Base-by-base conservation (phyloP, 1,140 invertebrate genomes). In the Oryzaephilus surinamensis region DNA sequence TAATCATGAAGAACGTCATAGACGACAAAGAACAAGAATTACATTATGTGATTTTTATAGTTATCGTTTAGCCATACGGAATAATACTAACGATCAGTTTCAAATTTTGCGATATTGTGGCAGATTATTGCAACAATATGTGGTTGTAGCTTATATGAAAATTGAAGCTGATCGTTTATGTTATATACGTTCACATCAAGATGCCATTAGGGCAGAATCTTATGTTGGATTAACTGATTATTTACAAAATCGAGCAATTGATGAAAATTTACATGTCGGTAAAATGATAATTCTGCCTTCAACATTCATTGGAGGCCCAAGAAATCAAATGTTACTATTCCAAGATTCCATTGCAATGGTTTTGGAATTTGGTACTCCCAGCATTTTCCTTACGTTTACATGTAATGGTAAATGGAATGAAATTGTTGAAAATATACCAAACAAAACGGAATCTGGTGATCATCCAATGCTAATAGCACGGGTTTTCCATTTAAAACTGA, bases 201-300 rank as follows among this genome's bases (percentile, higher is more conserved):
- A 32, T 15, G 10, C n/a, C 10, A 4, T 32, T 4, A 4, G 30
- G 16, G 16, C 4, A 4, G 30, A 32, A 32, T n/a, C 11, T 6
- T 32, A 32, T 2, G 7, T 10, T 2, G 31, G 31, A 16, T 20
- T 32, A 17, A 17, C 12, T 11, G 31, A 32, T 32, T 32, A 32
- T 32, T 20, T 32, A 6, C 5, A 16, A 16, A 32, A 16, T 18
- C 15, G 31, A 2, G 31, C 31, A 12, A 17, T 16, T 16, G 7
- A 2, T 3, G 31, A 32, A 5, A 32, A 32, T 16, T 7, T 32
- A 7, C 15, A 5, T 5, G 5, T 32, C 18, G 31, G 31, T 8
- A 6, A n/a, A 16, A 32, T 6, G 11, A 11, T 32, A 4, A 32
- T 32, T 3, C 18, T 32, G 14, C 31, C 11, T 4, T 18, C 7